A percentile compares a stretch with the other conserved stretches of the same genome.
Conservation (phyloP, 53 echinoderm and acorn worm genomes). For the Patiria pectinifera region DNA sequence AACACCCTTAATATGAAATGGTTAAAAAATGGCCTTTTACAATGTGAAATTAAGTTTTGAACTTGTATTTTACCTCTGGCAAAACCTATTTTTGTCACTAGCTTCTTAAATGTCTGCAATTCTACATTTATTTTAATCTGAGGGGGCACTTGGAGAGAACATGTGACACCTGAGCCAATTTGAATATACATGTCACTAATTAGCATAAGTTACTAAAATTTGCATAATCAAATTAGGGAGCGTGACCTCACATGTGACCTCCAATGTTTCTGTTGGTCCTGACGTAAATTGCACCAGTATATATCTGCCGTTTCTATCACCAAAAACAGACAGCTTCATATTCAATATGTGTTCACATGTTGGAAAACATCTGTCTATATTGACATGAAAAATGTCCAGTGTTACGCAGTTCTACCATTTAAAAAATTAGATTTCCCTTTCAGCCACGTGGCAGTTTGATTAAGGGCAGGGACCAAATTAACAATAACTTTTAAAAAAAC, state of each 20-base stretch:
- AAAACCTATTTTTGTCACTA: constrained; percentile 20
- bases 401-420: not conserved
- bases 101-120: constrained; percentile 10
- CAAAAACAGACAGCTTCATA: constrained; percentile 15
- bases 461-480: not conserved
- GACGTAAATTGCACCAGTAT: constrained; percentile 55
- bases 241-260: constrained; percentile 37
- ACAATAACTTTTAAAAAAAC: not conserved
- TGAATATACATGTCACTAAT: constrained; percentile 42
- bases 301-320: not conserved
- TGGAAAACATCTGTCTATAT: not conserved
- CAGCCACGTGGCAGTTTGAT: constrained; percentile 27
- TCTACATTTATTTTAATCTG: constrained; percentile 26
- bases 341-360: constrained; percentile 1
- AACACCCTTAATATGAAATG: constrained; percentile 21
- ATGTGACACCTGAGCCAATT: constrained; percentile 36
- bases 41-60: not conserved
- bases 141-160: constrained; percentile 33
- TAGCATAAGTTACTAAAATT: constrained; percentile 61
- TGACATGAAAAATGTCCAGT: constrained; percentile 22
- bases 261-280: constrained; percentile 39
- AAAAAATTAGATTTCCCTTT: not conserved
- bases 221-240: constrained; percentile 45
- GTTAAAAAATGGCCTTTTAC: constrained; percentile 37
- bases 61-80: constrained; percentile 1